Base-by-base conservation (phyloP, 2,797 vertebrate species). In the Falco concolor region DNA sequence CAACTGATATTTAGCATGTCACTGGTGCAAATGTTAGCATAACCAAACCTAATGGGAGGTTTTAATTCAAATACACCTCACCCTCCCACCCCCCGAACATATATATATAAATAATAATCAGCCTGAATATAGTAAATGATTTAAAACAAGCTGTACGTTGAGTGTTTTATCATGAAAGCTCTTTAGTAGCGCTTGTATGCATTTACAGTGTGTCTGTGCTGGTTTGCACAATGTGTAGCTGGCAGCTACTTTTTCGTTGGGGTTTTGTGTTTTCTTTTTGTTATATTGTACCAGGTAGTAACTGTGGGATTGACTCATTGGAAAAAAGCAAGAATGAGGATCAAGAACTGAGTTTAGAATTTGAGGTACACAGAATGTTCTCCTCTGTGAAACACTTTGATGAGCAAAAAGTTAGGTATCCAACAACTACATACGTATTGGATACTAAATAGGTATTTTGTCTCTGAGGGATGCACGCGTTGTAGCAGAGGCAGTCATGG, bases 251-350 rank as follows among this genome's bases (percentile, higher is more conserved):
- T 40, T 40, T 5, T 34, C 70, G 28, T 3, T 50, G n/a, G 13
- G 5, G 5, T 93, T 86, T 52, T 56, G 3, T n/a, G 6, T 53
- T 85, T 75, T 36, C 6, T 57, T 54, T 50, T 57, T 47, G 13
- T 64, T 69, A 3, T 0, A 0, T 72, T 78, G 2, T 23, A 25
- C 63, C 44, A 30, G 36, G 27, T 69, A 65, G 28, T n/a, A 85
- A 85, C n/a, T 3, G 3, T 7, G 28, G 21, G 13, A 54, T 76
- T 57, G 21, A 27, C 7, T 60, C 56, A 44, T 92, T 40, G 30
- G 9, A 36, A 91, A 36, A 13, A 16, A 27, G 16, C 32, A 54
- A 20, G 1, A 69, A 45, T 0, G 1, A 10, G 12, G 21, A 3
- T 72, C 47, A 63, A 49, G 27, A 83, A n/a, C 68, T 60, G 23